Evolutionary conservation across 1,140 invertebrate genomes (phyloP), one percentile per base, ranked within the genome.

Genomic region (Heterodera schachtii): DNA sequence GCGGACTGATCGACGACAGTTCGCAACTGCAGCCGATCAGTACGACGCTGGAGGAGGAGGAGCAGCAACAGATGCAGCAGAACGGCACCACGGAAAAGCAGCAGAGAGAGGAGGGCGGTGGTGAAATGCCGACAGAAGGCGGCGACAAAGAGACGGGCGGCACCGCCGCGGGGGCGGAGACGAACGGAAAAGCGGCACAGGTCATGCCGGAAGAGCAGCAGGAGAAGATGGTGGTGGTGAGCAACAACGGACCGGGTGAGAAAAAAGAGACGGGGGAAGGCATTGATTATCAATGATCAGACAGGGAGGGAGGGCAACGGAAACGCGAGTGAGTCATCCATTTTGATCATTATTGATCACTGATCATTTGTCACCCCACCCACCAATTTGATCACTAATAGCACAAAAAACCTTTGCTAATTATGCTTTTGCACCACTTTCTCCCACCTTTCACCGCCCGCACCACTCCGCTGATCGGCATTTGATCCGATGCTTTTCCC

Each of bases 241-340:
- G 11, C 8, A 46, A 9, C 69, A 71, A 71, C 69, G 69, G 69
- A 71, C 31, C 69, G 69, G 69, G 44, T 60, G 9, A 71, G 69
- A 31, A 31, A 71, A 8, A 71, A 9, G 9, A 6, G 4, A 49
- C 4, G 9, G 9, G 47, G 47, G 9, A 49, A 49, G 47, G 47
- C 4, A 49, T 9, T n/a, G n/a, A 9, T 49, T 4, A 49, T 49
- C 4, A 49, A 43, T 43, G 69, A 41, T 11, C 69, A 6, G 47
- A 49, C 4, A 49, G 4, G 47, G 47, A 49, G 9, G 9, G 9
- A 49, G 4, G 4, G 47, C 4, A 49, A 49, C 47, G 9, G 9
- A 49, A 49, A 49, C n/a, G n/a, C n/a, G n/a, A n/a, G n/a, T n/a
- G n/a, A n/a, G n/a, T n/a, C n/a, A n/a, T n/a, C n/a, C n/a, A n/a